Conservation (phyloP, 2,113 vertebrate genomes). For the Melanerpes formicivorus region DNA sequence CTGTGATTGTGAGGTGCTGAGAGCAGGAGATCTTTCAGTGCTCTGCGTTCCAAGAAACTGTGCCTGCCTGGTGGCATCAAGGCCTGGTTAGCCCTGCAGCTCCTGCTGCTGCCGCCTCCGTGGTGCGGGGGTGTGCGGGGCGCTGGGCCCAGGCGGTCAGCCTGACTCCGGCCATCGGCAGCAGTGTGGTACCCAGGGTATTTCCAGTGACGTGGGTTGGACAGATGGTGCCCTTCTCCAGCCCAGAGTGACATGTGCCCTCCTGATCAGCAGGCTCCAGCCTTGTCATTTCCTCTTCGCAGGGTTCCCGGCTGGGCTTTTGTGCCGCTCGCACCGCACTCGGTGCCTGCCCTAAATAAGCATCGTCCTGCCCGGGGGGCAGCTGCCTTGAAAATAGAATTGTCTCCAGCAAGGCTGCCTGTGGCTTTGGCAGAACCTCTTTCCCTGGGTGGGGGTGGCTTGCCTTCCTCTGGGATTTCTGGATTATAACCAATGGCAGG, state of each 20-base stretch:
- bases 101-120: rapidly evolving
- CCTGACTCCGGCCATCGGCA: rapidly evolving
- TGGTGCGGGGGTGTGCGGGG: rapidly evolving
- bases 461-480: not conserved
- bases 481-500: not conserved
- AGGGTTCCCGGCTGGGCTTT: not conserved
- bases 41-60: not conserved
- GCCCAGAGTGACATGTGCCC: not conserved
- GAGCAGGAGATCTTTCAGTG: not conserved
- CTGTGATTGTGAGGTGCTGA: not conserved
- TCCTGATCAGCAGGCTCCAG: slow-evolving; percentile 37
- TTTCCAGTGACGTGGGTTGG: slow-evolving; percentile 12
- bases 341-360: not conserved
- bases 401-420: not conserved
- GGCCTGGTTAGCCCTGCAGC: not conserved
- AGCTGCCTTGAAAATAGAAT: not conserved
- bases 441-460: rapidly evolving
- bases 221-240: slow-evolving; percentile 51
- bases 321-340: rapidly evolving
- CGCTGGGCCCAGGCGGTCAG: rapidly evolving
- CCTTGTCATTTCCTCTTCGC: slow-evolving; percentile 25
- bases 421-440: not conserved
- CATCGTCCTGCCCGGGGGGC: not conserved
- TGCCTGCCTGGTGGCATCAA: not conserved
- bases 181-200: rapidly evolving